phyloP scores from a whole-genome alignment of 2,797 vertebrate genomes.

The Ptychobarbus kaznakovi region DNA sequence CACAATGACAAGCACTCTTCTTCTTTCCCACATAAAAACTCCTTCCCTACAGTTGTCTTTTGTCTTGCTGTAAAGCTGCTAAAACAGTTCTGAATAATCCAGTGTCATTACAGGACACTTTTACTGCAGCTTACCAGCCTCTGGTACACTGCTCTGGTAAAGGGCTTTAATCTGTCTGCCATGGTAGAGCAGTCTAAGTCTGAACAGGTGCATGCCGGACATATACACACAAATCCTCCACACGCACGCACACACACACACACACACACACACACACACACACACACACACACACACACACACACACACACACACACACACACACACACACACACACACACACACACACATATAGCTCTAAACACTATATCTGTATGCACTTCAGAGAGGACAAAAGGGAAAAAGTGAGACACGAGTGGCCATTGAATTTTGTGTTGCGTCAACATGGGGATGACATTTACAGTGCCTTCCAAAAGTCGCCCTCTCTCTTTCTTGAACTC shows the following conservation, averaged over 20 bases:
- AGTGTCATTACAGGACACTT: slow-evolving; percentile 61
- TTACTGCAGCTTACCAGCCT: slow-evolving; percentile 63
- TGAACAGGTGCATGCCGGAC: slow-evolving; percentile 76
- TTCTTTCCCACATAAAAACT: not conserved
- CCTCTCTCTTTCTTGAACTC: slow-evolving; percentile 77
- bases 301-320: slow-evolving; percentile 26
- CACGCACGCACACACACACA: slow-evolving; percentile 27
- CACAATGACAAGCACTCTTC: not conserved
- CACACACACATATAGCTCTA: slow-evolving; percentile 1
- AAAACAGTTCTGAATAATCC: slow-evolving; percentile 52
- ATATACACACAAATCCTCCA: slow-evolving; percentile 58
- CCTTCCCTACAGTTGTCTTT: slow-evolving; percentile 22
- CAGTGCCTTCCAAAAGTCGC: slow-evolving; percentile 72
- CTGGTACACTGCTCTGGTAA: slow-evolving; percentile 59
- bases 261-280: slow-evolving; percentile 3
- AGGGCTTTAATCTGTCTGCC: slow-evolving; percentile 11
- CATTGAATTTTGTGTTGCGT: slow-evolving; percentile 80
- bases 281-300: slow-evolving; percentile 25
- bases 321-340: slow-evolving; percentile 18
- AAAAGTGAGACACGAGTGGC: slow-evolving; percentile 72
- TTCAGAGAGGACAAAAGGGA: slow-evolving; percentile 47
- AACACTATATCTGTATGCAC: slow-evolving; percentile 34
- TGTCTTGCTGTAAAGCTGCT: slow-evolving; percentile 31
- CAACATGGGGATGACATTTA: slow-evolving; percentile 84
- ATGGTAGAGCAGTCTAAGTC: slow-evolving; percentile 61